phyloP scores from a whole-genome alignment of 2,797 vertebrate genomes.

The Nothura maculosa region DNA sequence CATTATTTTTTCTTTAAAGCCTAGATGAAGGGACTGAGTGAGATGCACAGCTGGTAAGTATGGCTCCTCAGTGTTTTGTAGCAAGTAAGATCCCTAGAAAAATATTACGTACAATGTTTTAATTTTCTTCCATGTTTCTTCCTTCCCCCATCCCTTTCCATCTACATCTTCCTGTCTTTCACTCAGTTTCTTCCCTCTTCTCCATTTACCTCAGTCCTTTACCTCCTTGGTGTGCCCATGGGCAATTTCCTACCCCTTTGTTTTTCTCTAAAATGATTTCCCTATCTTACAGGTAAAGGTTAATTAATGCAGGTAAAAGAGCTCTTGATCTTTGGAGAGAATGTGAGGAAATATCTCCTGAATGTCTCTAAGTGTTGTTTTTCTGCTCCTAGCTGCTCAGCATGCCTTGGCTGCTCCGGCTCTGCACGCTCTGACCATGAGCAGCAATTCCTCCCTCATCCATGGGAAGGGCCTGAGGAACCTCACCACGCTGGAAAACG shows the following conservation, averaged over 20 bases:
- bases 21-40: neutral
- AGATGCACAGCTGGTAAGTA: neutral
- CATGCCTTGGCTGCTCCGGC: conserved; percentile 76
- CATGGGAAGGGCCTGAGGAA: conserved; percentile 84
- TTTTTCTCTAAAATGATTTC: neutral
- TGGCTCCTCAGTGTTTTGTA: neutral
- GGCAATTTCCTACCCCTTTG: neutral
- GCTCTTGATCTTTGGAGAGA: neutral
- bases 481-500: conserved; percentile 61
- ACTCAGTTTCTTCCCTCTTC: neutral
- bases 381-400: conserved; percentile 76
- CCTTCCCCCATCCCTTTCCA: neutral
- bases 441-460: conserved; percentile 84
- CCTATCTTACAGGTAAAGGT: conserved; percentile 36
- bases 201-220: neutral
- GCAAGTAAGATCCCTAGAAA: neutral
- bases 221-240: neutral
- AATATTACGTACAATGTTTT: neutral
- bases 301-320: neutral
- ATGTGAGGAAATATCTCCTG: neutral
- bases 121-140: neutral
- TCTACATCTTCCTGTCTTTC: neutral
- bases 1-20: neutral
- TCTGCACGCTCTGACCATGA: conserved; percentile 86
- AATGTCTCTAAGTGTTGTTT: neutral